Conservation (phyloP, 2,113 vertebrate species). For the Spea bombifrons region DNA sequence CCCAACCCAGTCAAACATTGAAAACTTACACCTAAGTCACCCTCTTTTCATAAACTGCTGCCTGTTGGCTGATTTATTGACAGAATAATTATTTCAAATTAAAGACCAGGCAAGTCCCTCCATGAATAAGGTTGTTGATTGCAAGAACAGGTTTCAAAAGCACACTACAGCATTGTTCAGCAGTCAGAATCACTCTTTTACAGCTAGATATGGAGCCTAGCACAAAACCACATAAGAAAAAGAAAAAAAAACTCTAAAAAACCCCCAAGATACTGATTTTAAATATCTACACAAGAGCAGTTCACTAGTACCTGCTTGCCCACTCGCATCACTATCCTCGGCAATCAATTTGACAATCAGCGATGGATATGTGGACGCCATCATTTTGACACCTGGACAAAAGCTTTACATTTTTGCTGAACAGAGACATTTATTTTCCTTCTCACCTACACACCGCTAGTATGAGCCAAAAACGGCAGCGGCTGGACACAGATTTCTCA, state of each 20-base stretch:
- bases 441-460: too few relatives aligned
- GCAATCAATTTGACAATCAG: neutral
- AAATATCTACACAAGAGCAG: neutral
- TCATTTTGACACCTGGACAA: too few relatives aligned
- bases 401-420: too few relatives aligned
- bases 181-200: neutral
- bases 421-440: too few relatives aligned
- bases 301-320: neutral
- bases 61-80: neutral
- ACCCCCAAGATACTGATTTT: neutral
- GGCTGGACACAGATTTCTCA: too few relatives aligned
- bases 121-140: neutral
- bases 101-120: neutral
- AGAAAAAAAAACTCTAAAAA: too few relatives aligned
- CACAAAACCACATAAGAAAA: neutral
- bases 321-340: neutral
- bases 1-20: too few relatives aligned
- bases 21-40: too few relatives aligned
- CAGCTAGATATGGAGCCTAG: neutral
- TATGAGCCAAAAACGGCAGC: too few relatives aligned
- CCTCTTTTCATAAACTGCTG: too few relatives aligned
- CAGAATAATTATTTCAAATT: neutral
- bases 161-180: neutral
- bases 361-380: neutral
- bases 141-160: too few relatives aligned